These are phyloP conservation scores for Tenthredo livida DNA, from an alignment of 2,888 invertebrate species.

Conservation along the genomic window DNA sequence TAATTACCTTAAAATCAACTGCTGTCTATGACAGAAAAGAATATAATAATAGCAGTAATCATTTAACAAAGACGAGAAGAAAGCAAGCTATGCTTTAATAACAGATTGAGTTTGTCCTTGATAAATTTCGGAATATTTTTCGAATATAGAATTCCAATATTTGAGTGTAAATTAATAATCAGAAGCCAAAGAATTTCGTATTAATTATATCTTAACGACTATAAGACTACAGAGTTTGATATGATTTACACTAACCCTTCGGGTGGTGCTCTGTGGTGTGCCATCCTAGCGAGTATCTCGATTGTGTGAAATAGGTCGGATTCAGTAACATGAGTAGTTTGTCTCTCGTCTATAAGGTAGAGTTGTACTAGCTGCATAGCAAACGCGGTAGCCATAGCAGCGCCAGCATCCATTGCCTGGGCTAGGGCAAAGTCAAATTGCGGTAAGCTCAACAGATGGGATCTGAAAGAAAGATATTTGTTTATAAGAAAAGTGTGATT, in stretches of 20 bases:
- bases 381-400: constrained; percentile 90
- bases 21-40: constrained; percentile 52
- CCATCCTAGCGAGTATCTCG: constrained; percentile 89
- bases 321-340: constrained; percentile 88
- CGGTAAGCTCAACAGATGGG: constrained; percentile 81
- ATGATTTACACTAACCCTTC: constrained; percentile 83
- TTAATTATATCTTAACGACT: constrained; percentile 55
- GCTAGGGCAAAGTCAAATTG: constrained; percentile 91
- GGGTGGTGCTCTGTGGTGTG: constrained; percentile 87
- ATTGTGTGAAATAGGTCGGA: constrained; percentile 93
- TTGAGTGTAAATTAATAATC: neutral
- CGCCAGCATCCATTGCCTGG: constrained; percentile 92
- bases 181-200: constrained; percentile 12
- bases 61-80: neutral
- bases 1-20: constrained; percentile 52
- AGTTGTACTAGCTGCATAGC: constrained; percentile 95
- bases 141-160: neutral
- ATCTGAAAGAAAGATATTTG: constrained; percentile 68
- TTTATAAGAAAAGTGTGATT: constrained; percentile 10
- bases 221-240: neutral
- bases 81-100: constrained; percentile 11
- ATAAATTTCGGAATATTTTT: neutral
- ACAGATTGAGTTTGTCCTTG: neutral
- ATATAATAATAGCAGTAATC: constrained; percentile 35
- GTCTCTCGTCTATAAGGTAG: constrained; percentile 91